These are phyloP conservation scores for Thinocorus orbignyianus DNA, from an alignment of 2,113 vertebrate genomes.

Conservation along the genomic window DNA sequence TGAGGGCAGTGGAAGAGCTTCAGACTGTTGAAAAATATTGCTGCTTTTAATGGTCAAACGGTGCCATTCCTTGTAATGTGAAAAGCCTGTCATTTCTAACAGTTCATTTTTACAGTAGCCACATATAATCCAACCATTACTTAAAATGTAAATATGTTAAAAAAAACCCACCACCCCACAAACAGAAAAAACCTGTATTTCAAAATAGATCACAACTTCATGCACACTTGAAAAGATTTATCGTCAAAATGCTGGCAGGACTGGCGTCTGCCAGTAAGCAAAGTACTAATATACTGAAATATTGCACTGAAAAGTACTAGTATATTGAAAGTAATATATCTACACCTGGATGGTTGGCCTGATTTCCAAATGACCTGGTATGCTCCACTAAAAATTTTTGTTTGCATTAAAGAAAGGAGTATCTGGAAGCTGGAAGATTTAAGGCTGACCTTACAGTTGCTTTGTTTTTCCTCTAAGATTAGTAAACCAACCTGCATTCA, in stretches of 20 bases:
- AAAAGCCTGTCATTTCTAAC: not conserved
- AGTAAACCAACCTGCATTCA: not conserved
- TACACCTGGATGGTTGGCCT: not conserved
- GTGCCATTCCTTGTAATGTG: not conserved
- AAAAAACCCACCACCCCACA: not conserved
- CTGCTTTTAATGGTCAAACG: not conserved
- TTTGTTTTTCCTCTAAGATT: not conserved
- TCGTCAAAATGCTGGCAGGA: not conserved
- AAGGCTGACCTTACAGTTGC: not conserved
- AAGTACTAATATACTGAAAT: not conserved
- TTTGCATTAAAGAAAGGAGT: not conserved
- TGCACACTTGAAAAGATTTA: not conserved
- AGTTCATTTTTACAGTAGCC: not conserved
- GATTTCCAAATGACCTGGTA: not conserved
- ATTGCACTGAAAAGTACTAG: not conserved
- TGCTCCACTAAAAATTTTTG: not conserved
- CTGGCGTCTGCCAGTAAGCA: not conserved
- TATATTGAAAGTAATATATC: not conserved
- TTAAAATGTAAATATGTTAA: not conserved
- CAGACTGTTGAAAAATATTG: not conserved
- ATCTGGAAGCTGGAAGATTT: not conserved
- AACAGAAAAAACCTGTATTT: rapidly evolving
- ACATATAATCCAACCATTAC: not conserved
- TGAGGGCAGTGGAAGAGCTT: not conserved
- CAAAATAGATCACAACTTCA: not conserved